These are phyloP conservation scores for Caiman crocodilus DNA, from an alignment of 2,797 vertebrate species.

Conservation along the genomic window DNA sequence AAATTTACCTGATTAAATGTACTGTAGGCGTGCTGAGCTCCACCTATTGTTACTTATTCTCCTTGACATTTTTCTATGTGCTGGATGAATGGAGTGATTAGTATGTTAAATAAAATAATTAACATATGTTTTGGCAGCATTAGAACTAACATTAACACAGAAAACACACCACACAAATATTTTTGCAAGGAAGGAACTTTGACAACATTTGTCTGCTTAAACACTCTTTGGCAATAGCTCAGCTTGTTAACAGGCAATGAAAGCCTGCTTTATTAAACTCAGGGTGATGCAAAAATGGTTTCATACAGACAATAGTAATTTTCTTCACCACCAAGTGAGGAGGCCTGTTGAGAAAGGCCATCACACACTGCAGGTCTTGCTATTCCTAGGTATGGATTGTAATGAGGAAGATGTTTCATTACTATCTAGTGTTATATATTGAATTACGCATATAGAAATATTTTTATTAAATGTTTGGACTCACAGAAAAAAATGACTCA, in stretches of 20 bases:
- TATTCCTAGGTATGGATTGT: slow-evolving; percentile 68
- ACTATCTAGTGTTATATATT: slow-evolving; percentile 41
- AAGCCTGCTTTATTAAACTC: slow-evolving; percentile 75
- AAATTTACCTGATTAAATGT: neutral
- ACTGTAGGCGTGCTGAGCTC: accelerated
- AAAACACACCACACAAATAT: slow-evolving; percentile 39
- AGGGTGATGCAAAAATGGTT: slow-evolving; percentile 67
- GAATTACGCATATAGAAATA: slow-evolving; percentile 15
- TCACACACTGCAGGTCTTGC: slow-evolving; percentile 40
- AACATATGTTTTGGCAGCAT: slow-evolving; percentile 40
- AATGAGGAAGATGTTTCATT: slow-evolving; percentile 73
- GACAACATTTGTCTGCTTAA: slow-evolving; percentile 75
- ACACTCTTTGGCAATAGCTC: slow-evolving; percentile 62
- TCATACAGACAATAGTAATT: slow-evolving; percentile 70
- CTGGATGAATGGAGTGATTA: neutral
- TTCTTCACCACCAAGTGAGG: slow-evolving; percentile 79
- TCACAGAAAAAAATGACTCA: slow-evolving; percentile 54
- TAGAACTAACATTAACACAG: slow-evolving; percentile 55
- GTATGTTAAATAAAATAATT: slow-evolving; percentile 41
- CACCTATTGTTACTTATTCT: neutral
- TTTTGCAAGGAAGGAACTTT: slow-evolving; percentile 26
- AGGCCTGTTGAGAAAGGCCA: slow-evolving; percentile 80
- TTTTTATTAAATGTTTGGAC: slow-evolving; percentile 70
- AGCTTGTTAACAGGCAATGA: slow-evolving; percentile 79
- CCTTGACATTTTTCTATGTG: neutral